phyloP scores from a whole-genome alignment of 2,113 vertebrate species.

The Diglossa brunneiventris region DNA sequence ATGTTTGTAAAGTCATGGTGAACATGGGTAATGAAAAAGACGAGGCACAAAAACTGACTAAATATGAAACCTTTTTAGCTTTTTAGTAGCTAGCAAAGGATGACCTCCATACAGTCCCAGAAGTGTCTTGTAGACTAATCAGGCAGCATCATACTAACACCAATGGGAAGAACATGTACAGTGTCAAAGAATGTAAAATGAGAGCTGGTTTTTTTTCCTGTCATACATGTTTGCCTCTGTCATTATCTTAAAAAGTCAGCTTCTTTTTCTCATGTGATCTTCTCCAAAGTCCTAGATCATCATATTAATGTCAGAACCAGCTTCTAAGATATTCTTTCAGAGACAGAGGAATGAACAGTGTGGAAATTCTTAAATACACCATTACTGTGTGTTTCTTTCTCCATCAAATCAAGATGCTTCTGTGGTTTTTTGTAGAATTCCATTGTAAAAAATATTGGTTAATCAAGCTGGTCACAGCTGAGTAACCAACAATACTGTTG shows the following conservation, averaged over 20 bases:
- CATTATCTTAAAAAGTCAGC: not conserved
- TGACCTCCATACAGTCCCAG: not conserved
- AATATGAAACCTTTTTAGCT: not conserved
- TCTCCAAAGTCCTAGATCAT: not conserved
- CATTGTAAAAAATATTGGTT: not conserved
- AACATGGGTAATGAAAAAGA: not conserved
- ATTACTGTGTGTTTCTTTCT: not conserved
- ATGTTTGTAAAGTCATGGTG: not conserved
- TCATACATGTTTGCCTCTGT: not conserved
- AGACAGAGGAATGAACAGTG: not conserved
- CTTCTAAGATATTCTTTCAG: not conserved
- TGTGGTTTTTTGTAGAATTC: not conserved
- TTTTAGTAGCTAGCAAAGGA: not conserved
- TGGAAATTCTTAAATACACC: not conserved
- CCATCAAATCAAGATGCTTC: not conserved
- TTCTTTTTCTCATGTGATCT: not conserved
- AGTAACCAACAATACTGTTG: not conserved
- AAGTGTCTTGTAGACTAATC: not conserved
- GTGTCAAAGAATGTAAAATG: not conserved
- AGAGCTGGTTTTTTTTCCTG: fast-evolving
- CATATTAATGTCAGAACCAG: not conserved
- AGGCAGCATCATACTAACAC: not conserved
- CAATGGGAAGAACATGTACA: not conserved
- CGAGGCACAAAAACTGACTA: not conserved
- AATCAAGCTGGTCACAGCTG: not conserved